Evolutionary conservation across 2,113 vertebrate genomes (phyloP), one percentile per base, ranked within the genome.

Genomic region (Gymnobelideus leadbeateri): DNA sequence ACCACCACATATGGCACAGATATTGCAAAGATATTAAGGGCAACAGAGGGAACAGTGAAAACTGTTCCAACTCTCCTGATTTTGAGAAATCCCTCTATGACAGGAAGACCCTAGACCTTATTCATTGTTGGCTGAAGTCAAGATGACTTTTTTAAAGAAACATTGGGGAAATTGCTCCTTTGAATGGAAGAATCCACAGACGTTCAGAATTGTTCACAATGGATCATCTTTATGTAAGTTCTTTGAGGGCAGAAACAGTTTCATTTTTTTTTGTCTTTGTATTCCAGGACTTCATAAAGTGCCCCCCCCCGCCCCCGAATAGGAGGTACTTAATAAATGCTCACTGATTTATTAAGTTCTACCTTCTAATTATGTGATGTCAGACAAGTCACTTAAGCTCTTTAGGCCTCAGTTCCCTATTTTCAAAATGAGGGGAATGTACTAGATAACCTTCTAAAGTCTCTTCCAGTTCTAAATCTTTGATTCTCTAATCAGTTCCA

Each of bases 131-230:
- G 94, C n/a, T 90, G 14, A 84, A 14, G 0, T 8, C 89, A 52
- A 90, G 53, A 51, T 47, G 47, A 95, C 90, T 14, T 91, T 57
- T 93, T 9, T 77, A 89, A 47, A 51, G 91, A 89, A 91, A 96
- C 53, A 68, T 37, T 0, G 92, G 26, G 25, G 47, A 53, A 93
- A 89, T 96, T 91, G 24, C 61, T 94, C 52, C 92, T 92, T 43
- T 28, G 19, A 92, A 49, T 47, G 28, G 25, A 89, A 21, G 84
- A n/a, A 57, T 91, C 7, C 14, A 55, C 12, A 89, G 50, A 47
- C 43, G 91, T 55, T 24, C 54, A 51, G 10, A 61, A 77, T 14
- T 92, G 31, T 23, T 92, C 11, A 54, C 25, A 92, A 21, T 43
- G 93, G 97, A 84, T 51, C 31, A 43, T 6, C n/a, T 43, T 43